Evolutionary conservation across 2,888 invertebrate genomes (phyloP).

Genomic region (Drosophila picticornis): DNA sequence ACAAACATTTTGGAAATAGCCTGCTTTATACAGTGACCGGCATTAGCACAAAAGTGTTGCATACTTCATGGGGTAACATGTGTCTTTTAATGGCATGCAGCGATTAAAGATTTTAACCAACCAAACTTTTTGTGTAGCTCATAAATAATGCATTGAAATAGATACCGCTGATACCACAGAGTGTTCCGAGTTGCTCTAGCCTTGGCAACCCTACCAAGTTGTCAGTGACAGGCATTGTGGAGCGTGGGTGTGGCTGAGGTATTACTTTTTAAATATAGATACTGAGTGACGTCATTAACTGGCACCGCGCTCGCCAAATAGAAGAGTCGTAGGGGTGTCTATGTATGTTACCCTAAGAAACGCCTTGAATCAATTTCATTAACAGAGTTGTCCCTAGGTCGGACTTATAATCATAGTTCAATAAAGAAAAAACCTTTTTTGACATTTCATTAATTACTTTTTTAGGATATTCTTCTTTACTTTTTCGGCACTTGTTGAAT

Average conservation of each 20-base stretch:
- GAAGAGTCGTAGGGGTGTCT: conserved; percentile 2
- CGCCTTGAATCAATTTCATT: conserved; percentile 48
- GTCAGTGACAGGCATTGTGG: background rate
- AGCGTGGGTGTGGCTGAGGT: conserved; percentile 5
- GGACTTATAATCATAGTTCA: background rate
- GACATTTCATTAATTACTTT: conserved; percentile 58
- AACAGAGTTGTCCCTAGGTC: conserved; percentile 15
- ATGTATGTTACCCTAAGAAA: conserved; percentile 25
- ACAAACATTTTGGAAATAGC: background rate
- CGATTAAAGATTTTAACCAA: conserved; percentile 12
- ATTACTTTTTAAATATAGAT: conserved; percentile 28
- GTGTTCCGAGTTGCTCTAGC: background rate
- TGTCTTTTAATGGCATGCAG: conserved; percentile 9
- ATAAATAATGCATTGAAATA: conserved; percentile 31
- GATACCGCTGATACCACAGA: background rate
- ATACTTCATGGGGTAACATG: conserved; percentile 20
- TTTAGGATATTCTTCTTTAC: background rate
- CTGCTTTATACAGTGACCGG: background rate
- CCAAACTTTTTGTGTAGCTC: conserved; percentile 3
- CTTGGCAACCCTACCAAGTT: background rate
- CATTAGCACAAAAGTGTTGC: conserved; percentile 23
- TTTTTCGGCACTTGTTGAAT: conserved; percentile 13
- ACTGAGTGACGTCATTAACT: background rate
- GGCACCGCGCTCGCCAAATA: conserved; percentile 26
- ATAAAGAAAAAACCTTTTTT: conserved; percentile 16